These are phyloP conservation scores for Pristionchus arcanus DNA, from an alignment of 2,888 invertebrate genomes.

Conservation along the genomic window DNA sequence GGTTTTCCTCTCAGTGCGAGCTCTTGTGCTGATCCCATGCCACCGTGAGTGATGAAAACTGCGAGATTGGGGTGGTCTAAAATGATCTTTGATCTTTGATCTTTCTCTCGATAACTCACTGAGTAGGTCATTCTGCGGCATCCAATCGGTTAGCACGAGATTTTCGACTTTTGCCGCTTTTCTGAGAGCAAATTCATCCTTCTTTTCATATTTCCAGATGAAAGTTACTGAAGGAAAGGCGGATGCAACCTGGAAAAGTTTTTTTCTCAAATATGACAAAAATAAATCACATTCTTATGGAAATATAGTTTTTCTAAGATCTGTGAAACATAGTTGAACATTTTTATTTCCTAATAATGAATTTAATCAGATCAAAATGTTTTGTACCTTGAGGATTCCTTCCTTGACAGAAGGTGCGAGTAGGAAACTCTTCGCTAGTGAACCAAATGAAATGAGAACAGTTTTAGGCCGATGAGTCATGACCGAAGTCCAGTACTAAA, in stretches of 20 bases:
- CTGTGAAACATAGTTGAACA: no score
- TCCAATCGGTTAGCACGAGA: slow-evolving; percentile 4
- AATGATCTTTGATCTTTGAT: neutral
- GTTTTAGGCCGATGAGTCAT: neutral
- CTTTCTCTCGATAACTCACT: no score
- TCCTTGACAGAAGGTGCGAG: neutral
- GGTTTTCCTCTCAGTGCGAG: neutral
- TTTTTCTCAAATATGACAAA: neutral
- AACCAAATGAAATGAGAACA: slow-evolving; percentile 15
- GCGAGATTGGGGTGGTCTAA: slow-evolving; percentile 5
- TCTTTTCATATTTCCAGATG: slow-evolving; percentile 42
- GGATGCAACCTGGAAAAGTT: neutral
- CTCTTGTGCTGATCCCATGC: slow-evolving; percentile 4
- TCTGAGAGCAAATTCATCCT: slow-evolving; percentile 22
- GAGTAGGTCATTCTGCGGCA: slow-evolving; percentile 22
- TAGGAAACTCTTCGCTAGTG: neutral
- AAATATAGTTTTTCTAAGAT: no score
- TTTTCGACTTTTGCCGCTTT: neutral
- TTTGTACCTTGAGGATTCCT: slow-evolving; percentile 8
- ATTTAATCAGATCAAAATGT: neutral
- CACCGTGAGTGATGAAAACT: neutral
- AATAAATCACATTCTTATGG: no score
- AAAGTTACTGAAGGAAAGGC: slow-evolving; percentile 5
- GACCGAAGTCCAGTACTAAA: slow-evolving; percentile 6
- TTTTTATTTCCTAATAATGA: neutral